phyloP scores from a whole-genome alignment of 1,140 invertebrate genomes.

The Trichoplusia ni region DNA sequence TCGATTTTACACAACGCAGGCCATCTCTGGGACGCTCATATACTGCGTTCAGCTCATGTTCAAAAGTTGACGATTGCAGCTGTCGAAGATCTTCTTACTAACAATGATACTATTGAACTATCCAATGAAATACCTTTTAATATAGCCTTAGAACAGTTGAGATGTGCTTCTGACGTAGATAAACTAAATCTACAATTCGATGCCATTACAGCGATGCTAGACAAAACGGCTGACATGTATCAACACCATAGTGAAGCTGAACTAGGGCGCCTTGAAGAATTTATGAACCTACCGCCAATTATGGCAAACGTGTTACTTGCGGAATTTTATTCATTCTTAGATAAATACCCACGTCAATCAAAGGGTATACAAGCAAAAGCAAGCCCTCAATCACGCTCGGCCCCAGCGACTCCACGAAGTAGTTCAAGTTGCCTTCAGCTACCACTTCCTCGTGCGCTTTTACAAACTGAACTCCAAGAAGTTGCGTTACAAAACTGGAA shows the following conservation, averaged over 20 bases:
- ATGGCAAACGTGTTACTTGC: slow-evolving; percentile 53
- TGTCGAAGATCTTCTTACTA: slow-evolving; percentile 63
- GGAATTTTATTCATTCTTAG: slow-evolving; percentile 61
- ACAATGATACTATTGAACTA: slow-evolving; percentile 55
- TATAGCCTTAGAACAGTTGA: slow-evolving; percentile 59
- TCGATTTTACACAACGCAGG: slow-evolving; percentile 54
- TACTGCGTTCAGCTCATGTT: slow-evolving; percentile 52
- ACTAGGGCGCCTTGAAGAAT: slow-evolving; percentile 55
- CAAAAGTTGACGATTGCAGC: slow-evolving; percentile 62
- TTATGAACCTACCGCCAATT: slow-evolving; percentile 47
- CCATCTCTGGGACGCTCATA: slow-evolving; percentile 62
- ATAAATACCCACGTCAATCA: slow-evolving; percentile 58
- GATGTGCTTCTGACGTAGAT: slow-evolving; percentile 50
- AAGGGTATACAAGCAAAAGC: slow-evolving; percentile 30
- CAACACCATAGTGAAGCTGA: slow-evolving; percentile 54
- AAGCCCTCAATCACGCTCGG: slow-evolving; percentile 28
- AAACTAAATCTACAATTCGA: slow-evolving; percentile 57
- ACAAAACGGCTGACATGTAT: slow-evolving; percentile 50
- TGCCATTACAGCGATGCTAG: slow-evolving; percentile 38
- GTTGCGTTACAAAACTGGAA: slow-evolving; percentile 57
- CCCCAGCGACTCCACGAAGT: slow-evolving; percentile 3
- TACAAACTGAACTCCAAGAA: slow-evolving; percentile 60
- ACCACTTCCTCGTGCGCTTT: slow-evolving; percentile 50
- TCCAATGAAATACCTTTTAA: slow-evolving; percentile 63
- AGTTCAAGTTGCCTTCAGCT: neutral